Evolutionary conservation across 2,113 vertebrate species (phyloP).

Genomic region (Cathartes aura): DNA sequence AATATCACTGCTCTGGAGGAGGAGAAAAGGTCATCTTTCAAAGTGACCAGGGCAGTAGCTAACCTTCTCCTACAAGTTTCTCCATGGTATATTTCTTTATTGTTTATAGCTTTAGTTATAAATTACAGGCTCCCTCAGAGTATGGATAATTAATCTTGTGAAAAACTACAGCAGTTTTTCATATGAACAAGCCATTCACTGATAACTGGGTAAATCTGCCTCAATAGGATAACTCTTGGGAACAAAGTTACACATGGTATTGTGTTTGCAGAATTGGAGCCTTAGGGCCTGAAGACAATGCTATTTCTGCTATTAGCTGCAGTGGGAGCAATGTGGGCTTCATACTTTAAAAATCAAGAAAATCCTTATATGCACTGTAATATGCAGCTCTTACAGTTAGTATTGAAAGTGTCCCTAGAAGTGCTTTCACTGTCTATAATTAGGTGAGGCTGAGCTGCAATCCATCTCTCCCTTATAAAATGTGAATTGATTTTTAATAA

Average conservation of each 20-base stretch:
- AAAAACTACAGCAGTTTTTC: constrained; percentile 35
- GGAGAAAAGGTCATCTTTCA: not conserved
- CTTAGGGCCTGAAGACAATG: constrained; percentile 50
- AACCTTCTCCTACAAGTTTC: not conserved
- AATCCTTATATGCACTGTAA: not conserved
- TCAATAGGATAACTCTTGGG: constrained; percentile 48
- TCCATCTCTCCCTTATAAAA: not conserved
- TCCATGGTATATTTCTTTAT: not conserved
- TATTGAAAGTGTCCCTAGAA: not conserved
- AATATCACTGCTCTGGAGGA: not conserved
- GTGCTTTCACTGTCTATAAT: not conserved
- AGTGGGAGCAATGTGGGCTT: constrained; percentile 6
- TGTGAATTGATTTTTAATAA: not conserved
- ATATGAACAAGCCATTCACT: constrained; percentile 17
- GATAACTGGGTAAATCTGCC: constrained; percentile 51
- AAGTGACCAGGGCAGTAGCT: not conserved
- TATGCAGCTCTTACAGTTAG: not conserved
- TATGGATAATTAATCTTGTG: constrained; percentile 49
- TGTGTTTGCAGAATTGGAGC: constrained; percentile 17
- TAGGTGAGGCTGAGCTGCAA: not conserved
- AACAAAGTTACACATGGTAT: constrained; percentile 51
- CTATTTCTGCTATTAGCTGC: constrained; percentile 31
- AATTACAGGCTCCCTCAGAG: constrained; percentile 29
- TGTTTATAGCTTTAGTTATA: constrained; percentile 27
- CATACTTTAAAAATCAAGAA: constrained; percentile 40